phyloP scores from a whole-genome alignment of 2,888 invertebrate genomes.

The Nephrotoma guestfalica region DNA sequence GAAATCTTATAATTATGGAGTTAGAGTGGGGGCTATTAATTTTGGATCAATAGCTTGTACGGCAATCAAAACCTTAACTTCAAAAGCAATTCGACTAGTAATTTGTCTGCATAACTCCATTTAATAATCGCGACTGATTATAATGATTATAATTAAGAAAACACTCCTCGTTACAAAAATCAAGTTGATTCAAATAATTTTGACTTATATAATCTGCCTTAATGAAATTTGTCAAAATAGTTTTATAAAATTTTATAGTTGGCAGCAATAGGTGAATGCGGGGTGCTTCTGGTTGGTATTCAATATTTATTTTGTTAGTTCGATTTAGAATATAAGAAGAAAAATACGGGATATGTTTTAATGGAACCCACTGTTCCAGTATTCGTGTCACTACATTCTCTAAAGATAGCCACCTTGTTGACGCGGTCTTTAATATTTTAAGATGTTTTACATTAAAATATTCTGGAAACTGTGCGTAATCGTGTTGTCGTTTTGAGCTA shows the following conservation, averaged over 20 bases:
- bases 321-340: too few species aligned
- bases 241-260: background rate
- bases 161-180: background rate
- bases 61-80: constrained; percentile 7
- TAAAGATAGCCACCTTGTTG: too few species aligned
- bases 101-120: constrained; percentile 5
- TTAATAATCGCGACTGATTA: constrained; percentile 7
- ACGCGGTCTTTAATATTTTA: too few species aligned
- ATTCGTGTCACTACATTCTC: background rate
- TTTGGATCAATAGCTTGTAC: constrained; percentile 7
- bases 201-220: background rate
- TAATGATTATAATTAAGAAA: background rate
- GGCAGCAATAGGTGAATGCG: background rate
- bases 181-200: background rate
- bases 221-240: background rate
- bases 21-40: background rate
- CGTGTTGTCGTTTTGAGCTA: background rate
- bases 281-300: background rate
- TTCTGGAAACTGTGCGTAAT: background rate
- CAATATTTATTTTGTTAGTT: background rate
- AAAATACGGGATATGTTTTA: background rate
- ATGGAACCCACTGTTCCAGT: too few species aligned
- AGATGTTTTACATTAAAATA: too few species aligned
- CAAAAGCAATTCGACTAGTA: constrained; percentile 6
- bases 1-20: background rate